Evolutionary conservation across 2,113 vertebrate genomes (phyloP), one percentile per base, ranked within the genome.

Genomic region (Corynorhinus townsendii): DNA sequence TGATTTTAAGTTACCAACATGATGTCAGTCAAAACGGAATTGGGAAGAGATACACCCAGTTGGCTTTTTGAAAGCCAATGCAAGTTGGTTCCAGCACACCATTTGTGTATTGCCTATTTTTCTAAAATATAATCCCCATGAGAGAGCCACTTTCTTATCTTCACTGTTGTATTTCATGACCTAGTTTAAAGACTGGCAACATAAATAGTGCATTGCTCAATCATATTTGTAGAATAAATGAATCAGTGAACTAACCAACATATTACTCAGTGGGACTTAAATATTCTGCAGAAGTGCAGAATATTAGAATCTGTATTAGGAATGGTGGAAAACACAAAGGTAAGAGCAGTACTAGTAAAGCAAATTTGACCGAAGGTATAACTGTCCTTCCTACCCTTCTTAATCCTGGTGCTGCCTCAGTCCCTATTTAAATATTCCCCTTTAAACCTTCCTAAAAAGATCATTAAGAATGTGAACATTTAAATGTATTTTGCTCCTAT

Each of bases 401-500:
- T 77, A 84, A 72, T 59, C 59, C 54, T 85, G 33, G 15, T 84
- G 30, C 81, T 69, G 86, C 49, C 33, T 9, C n/a, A 38, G 19
- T 30, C n/a, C 11, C 30, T 33, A 19, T 84, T 81, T 52, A 52
- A 94, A 91, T 84, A 71, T 85, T 62, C 26, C 59, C 43, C 83
- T 83, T 33, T 73, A 81, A 89, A 43, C 38, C n/a, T 47, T 16
- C 33, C 22, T 90, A 66, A 88, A 85, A 85, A 84, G 80, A 56
- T 89, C 89, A 82, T 56, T 35, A 59, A 80, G 79, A 49, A 76
- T 73, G 26, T 75, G 56, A 54, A 54, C 47, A 62, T 72, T 84
- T 73, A 94, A 90, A 93, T 92, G 0, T 83, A 56, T 82, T 88
- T 77, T 92, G 19, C 28, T 89, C 35, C 24, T 82, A 92, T 90